phyloP scores from a whole-genome alignment of 2,113 vertebrate species.

The Hippopotamus amphibius region DNA sequence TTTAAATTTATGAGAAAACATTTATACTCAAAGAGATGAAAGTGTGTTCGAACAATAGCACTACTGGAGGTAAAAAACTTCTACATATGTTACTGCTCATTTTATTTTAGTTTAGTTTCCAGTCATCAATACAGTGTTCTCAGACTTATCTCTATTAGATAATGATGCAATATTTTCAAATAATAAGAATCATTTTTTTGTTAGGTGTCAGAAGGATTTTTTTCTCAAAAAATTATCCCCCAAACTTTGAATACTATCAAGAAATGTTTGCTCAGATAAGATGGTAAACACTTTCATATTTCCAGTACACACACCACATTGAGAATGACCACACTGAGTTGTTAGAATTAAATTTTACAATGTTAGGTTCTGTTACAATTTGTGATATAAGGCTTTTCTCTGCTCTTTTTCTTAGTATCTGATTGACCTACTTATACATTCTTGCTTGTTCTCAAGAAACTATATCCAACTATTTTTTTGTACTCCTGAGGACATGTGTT shows the following conservation, averaged over 20 bases:
- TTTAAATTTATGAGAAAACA: slow-evolving; percentile 4
- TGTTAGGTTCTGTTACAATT: not conserved
- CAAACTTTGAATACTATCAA: not conserved
- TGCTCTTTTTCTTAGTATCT: slow-evolving; percentile 55
- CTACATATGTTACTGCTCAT: not conserved
- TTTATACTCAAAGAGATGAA: not conserved
- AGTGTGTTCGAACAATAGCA: not conserved
- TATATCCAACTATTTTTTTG: slow-evolving; percentile 69
- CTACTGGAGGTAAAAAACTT: not conserved
- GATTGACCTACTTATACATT: slow-evolving; percentile 73
- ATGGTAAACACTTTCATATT: not conserved
- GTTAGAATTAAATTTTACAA: not conserved
- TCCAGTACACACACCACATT: not conserved
- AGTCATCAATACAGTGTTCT: slow-evolving; percentile 3
- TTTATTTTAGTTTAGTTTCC: slow-evolving; percentile 34
- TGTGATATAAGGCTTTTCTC: not conserved
- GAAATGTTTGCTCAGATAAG: slow-evolving; percentile 23
- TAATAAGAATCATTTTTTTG: not conserved
- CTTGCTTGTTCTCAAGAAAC: slow-evolving; percentile 69
- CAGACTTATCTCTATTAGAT: not conserved
- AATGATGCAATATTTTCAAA: slow-evolving; percentile 34
- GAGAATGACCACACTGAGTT: not conserved
- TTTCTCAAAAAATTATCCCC: not conserved
- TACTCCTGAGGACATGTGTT: slow-evolving; percentile 78
- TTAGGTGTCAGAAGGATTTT: slow-evolving; percentile 4